A percentile compares a stretch with the other conserved stretches of the same genome.
Conservation (phyloP, 2,888 invertebrate species). For the Muschampia plurimacula region DNA sequence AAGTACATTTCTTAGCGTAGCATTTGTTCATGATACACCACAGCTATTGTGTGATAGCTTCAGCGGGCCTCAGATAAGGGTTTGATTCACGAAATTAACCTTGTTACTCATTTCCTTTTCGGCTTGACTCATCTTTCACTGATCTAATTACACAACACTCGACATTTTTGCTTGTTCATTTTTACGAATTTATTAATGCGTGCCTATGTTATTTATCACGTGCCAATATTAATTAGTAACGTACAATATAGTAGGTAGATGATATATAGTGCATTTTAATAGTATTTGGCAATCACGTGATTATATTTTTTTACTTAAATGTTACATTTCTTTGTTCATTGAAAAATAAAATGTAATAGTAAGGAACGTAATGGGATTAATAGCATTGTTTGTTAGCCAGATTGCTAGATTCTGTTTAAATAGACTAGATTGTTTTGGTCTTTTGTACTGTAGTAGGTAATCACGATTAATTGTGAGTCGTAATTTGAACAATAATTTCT, state of each 20-base stretch:
- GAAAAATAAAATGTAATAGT: not conserved
- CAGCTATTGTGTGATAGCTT: slow-evolving; percentile 4
- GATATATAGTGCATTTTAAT: not conserved
- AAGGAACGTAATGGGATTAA: not conserved
- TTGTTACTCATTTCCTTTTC: slow-evolving; percentile 66
- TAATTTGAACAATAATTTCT: not conserved
- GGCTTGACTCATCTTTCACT: slow-evolving; percentile 49
- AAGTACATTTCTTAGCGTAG: not conserved
- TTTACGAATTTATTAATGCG: not conserved
- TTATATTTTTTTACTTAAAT: not conserved
- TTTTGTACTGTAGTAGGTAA: not conserved
- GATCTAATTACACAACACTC: slow-evolving; percentile 46
- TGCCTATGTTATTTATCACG: not conserved
- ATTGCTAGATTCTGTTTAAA: not conserved
- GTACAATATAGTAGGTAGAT: too few species aligned
- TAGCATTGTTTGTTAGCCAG: not conserved
- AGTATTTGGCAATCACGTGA: not conserved
- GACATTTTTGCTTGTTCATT: slow-evolving; percentile 21
- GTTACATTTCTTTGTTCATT: too few species aligned
- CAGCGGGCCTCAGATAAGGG: slow-evolving; percentile 58
- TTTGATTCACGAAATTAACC: slow-evolving; percentile 65
- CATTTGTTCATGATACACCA: not conserved
- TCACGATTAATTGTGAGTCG: not conserved
- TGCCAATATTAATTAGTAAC: not conserved
- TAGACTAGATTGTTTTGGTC: not conserved